Percentiles rank a stretch among this genome's conserved stretches.
These are phyloP conservation scores for Argentina silus DNA, from an alignment of 2,797 vertebrate genomes.

Conservation along the genomic window DNA sequence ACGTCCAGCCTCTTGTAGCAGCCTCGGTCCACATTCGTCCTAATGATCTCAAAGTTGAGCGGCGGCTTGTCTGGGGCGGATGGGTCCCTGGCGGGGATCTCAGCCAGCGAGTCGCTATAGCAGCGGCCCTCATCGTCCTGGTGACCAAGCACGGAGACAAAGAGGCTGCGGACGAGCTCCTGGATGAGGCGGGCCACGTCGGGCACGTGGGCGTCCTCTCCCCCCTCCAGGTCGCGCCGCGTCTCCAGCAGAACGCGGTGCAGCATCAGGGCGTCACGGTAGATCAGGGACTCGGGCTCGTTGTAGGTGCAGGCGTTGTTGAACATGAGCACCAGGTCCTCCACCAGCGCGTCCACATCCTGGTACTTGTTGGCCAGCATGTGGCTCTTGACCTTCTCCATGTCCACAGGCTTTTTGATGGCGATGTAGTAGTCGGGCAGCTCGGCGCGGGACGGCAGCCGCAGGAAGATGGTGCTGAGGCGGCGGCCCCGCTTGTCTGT, in stretches of 20 bases:
- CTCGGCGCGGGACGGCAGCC: conserved; percentile 95
- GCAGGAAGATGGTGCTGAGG: conserved; percentile 95
- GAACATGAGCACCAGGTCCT: conserved; percentile 98
- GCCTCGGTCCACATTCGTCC: conserved; percentile 91
- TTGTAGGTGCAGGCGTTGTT: conserved; percentile 99
- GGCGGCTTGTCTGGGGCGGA: conserved; percentile 84
- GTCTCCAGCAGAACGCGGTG: conserved; percentile 95
- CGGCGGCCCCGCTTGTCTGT: conserved; percentile 95
- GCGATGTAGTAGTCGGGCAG: conserved; percentile 97
- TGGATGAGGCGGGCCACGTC: conserved; percentile 95
- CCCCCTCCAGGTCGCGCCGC: conserved; percentile 91
- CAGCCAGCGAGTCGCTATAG: conserved; percentile 97
- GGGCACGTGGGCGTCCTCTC: conserved; percentile 91
- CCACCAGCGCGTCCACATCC: conserved; percentile 95
- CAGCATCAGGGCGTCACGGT: conserved; percentile 94
- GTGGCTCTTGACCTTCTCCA: conserved; percentile 97
- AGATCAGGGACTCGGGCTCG: conserved; percentile 96
- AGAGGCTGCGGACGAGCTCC: conserved; percentile 96
- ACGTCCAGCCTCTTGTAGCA: conserved; percentile 92
- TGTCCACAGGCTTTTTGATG: conserved; percentile 97
- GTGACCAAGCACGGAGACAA: conserved; percentile 96
- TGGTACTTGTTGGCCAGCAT: conserved; percentile 99
- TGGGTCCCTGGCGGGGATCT: conserved; percentile 91
- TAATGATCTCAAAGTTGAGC: conserved; percentile 94
- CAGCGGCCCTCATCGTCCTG: conserved; percentile 98